Conservation (phyloP, 2,797 vertebrate species). For the Sebastiscus albofasciatus region DNA sequence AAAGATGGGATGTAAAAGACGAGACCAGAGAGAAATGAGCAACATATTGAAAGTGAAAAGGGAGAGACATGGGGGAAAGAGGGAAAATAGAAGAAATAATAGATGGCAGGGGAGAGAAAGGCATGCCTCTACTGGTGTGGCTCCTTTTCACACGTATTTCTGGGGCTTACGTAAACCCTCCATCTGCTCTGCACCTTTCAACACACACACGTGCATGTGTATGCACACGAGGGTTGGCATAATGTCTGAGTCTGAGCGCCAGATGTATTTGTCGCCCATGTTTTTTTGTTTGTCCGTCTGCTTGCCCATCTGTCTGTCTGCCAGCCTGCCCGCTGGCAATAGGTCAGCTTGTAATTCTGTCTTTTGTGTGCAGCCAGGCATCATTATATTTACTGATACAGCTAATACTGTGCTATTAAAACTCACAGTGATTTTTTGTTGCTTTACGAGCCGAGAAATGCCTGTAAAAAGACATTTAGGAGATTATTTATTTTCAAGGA, state of each 20-base stretch:
- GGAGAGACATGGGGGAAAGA: slow-evolving; percentile 1
- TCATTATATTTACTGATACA: slow-evolving; percentile 17
- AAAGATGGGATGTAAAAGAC: slow-evolving; percentile 26
- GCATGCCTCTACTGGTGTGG: slow-evolving; percentile 76
- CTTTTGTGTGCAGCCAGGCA: slow-evolving; percentile 2
- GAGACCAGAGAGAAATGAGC: not conserved
- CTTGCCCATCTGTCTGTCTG: slow-evolving; percentile 24
- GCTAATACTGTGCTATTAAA: slow-evolving; percentile 4
- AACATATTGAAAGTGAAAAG: slow-evolving; percentile 9
- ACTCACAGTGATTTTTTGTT: not conserved
- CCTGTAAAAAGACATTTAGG: not conserved
- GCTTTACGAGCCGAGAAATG: slow-evolving; percentile 3
- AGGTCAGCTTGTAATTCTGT: slow-evolving; percentile 21
- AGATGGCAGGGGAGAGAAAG: slow-evolving; percentile 47
- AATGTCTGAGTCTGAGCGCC: slow-evolving; percentile 45
- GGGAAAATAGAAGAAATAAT: slow-evolving; percentile 39
- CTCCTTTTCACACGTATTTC: slow-evolving; percentile 69
- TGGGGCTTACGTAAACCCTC: slow-evolving; percentile 74
- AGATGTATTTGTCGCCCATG: slow-evolving; percentile 57
- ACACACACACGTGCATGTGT: not conserved
- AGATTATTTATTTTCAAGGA: not conserved
- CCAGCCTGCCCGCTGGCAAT: slow-evolving; percentile 12
- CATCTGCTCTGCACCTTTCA: slow-evolving; percentile 70
- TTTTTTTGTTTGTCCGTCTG: slow-evolving; percentile 19
- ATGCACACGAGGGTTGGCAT: slow-evolving; percentile 37